phyloP scores from a whole-genome alignment of 2,113 vertebrate genomes.

The Bubo blakistoni region DNA sequence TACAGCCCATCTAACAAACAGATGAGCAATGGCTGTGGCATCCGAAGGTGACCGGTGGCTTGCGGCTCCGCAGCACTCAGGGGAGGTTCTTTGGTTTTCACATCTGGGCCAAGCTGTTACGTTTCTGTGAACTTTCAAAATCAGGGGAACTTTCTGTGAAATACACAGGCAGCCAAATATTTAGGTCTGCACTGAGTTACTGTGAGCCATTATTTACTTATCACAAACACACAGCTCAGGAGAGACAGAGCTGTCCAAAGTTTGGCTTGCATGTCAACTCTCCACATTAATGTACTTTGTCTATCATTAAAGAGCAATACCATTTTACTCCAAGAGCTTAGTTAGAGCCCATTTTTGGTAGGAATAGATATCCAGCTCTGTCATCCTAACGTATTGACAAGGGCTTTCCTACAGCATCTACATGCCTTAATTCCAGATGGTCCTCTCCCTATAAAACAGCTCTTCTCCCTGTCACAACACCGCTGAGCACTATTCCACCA shows the following conservation, averaged over 20 bases:
- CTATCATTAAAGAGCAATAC: background rate
- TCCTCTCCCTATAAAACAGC: background rate
- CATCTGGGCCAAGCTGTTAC: slow-evolving; percentile 20
- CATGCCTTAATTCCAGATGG: background rate
- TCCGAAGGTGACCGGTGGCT: background rate
- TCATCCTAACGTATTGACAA: background rate
- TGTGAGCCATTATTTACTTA: background rate
- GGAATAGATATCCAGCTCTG: background rate
- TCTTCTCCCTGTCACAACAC: background rate
- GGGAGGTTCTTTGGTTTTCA: background rate
- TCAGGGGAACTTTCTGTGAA: background rate
- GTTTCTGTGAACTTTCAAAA: slow-evolving; percentile 23
- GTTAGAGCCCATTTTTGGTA: background rate
- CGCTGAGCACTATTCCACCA: background rate
- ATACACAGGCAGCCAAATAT: slow-evolving; percentile 21
- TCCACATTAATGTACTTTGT: background rate
- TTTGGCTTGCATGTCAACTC: background rate
- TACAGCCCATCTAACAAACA: background rate
- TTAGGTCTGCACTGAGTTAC: background rate
- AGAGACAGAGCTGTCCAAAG: background rate
- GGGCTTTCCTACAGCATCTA: background rate
- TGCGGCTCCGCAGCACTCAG: background rate
- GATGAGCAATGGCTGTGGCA: background rate
- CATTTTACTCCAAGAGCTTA: background rate
- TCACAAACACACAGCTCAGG: background rate